These are phyloP conservation scores for Mesocentrotus franciscanus DNA, from an alignment of 53 echinoderm and acorn worm genomes.

Conservation along the genomic window DNA sequence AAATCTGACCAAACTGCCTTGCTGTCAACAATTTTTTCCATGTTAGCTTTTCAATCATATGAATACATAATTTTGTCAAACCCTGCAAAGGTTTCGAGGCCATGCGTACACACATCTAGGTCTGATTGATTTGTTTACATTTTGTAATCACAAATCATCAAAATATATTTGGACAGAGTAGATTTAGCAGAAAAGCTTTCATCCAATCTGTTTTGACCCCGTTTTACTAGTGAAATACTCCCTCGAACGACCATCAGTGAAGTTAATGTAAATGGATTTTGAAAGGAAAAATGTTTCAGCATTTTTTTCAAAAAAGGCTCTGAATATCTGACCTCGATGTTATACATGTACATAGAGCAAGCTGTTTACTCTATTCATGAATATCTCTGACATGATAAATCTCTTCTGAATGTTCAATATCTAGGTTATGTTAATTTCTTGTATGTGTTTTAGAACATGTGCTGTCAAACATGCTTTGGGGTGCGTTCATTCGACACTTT, in stretches of 20 bases:
- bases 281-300: neutral
- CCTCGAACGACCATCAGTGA: neutral
- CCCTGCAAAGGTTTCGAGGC: neutral
- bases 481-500: no score
- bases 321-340: neutral
- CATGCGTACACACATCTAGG: neutral
- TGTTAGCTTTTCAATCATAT: neutral
- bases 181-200: neutral
- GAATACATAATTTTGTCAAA: conserved; percentile 27
- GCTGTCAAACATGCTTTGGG: no score
- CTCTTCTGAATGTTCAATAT: no score
- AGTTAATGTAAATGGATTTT: neutral
- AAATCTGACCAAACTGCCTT: neutral
- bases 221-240: neutral
- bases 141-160: conserved; percentile 24
- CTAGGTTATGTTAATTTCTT: no score
- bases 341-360: neutral
- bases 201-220: neutral
- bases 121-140: conserved; percentile 38
- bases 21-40: neutral
- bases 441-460: no score
- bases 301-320: neutral
- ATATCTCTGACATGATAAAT: no score
- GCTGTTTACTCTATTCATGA: no score
- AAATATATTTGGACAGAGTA: neutral